Percentiles rank a stretch among this genome's conserved stretches.
Evolutionary conservation across 1,140 invertebrate species (phyloP).

Genomic region (Zaprionus taronus): DNA sequence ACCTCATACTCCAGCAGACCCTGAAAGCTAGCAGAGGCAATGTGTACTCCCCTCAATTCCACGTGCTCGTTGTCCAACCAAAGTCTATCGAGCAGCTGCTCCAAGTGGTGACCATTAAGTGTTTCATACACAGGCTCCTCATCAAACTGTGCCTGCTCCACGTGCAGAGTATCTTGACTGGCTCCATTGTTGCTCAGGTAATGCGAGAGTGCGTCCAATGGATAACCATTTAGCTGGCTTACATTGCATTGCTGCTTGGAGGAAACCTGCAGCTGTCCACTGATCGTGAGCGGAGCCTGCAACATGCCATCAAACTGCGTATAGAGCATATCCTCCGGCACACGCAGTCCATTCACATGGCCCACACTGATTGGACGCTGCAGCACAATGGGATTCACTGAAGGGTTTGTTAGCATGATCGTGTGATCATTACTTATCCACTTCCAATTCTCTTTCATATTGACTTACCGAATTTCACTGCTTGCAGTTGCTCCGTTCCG

Average conservation of each 20-base stretch:
- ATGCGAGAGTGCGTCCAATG: conserved; percentile 28
- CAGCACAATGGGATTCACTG: conserved; percentile 76
- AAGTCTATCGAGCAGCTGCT: conserved; percentile 56
- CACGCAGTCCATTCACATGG: conserved; percentile 57
- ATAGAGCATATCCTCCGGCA: conserved; percentile 72
- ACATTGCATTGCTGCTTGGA: conserved; percentile 45
- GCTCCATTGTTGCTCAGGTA: conserved; percentile 32
- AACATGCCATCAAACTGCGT: conserved; percentile 18
- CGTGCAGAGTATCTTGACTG: conserved; percentile 41
- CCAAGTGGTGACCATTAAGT: conserved; percentile 59
- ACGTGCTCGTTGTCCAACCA: conserved; percentile 78
- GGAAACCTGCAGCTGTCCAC: conserved; percentile 30
- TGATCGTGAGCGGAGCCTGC: conserved; percentile 29
- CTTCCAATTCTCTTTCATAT: neutral
- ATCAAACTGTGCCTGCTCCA: conserved; percentile 60
- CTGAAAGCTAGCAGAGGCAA: conserved; percentile 53
- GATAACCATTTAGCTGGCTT: conserved; percentile 43
- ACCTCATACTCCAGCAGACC: conserved; percentile 75
- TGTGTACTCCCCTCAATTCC: conserved; percentile 41
- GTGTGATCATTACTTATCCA: neutral
- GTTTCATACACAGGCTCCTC: conserved; percentile 42
- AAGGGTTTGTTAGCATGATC: neutral
- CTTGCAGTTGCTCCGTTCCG: conserved; percentile 70
- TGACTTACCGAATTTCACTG: conserved; percentile 81
- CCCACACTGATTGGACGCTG: conserved; percentile 49